Evolutionary conservation across 2,888 invertebrate genomes (phyloP), one percentile per base, ranked within the genome.

Genomic region (Pristionchus entomophagus): DNA sequence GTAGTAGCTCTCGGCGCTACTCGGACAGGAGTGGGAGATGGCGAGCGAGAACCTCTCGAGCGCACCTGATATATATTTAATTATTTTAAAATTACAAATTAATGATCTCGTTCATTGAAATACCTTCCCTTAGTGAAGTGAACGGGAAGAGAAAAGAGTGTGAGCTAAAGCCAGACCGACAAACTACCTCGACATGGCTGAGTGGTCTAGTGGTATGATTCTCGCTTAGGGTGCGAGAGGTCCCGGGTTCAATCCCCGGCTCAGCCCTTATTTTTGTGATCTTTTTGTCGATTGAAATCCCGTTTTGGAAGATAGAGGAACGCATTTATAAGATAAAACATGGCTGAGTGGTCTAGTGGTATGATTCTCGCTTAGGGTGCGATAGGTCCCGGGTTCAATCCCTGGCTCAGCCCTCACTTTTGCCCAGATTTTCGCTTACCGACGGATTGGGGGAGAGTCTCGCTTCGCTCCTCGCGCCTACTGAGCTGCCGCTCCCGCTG

Each of bases 291-390:
- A 69, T 17, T 3, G 35, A 69, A 6, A 19, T 69, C 35, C 65
- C 8, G 19, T 35, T 38, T 17, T 22, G 65, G 22, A 10, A 26
- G 22, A 69, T 35, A 38, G 29, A 38, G 35, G 65, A 29, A 22
- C 8, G 38, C 35, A 69, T 29, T 35, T 22, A 38, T 35, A 14
- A 6, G 38, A 8, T 69, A 38, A 49, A 45, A 77, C 84, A 73
- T 87, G 88, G 88, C 89, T 88, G 88, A 89, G 91, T 93, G 93
- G 93, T 93, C 93, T 93, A 93, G 93, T 92, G 93, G 93, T 92
- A 93, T 93, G 93, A 93, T 93, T 93, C 92, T 93, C 92, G 93
- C 93, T 93, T 93, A 93, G 93, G 93, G 93, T 93, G 93, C 93
- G 93, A 93, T 92, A 93, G 93, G 93, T 93, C 93, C 93, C 92